Base-by-base conservation (phyloP, 2,888 invertebrate genomes). In the Ischnura elegans region DNA sequence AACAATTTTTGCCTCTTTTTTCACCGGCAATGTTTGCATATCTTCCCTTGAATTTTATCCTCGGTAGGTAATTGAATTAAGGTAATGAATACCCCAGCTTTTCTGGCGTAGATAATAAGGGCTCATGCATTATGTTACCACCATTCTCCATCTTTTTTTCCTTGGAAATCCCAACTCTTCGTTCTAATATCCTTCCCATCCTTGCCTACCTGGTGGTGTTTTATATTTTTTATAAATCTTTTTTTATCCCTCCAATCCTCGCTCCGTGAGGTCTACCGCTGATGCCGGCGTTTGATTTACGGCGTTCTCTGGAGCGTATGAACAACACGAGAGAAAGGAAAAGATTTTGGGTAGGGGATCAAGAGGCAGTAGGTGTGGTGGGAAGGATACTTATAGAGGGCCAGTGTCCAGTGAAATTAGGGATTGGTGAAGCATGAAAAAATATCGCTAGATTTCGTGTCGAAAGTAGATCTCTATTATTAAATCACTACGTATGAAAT, bases 181-280 rank as follows among this genome's bases (percentile, higher is more conserved):
- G 3, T 0, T 36, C 76, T 36, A 16, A 36, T 51, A 19, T 55
- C 87, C 55, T 4, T 13, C 86, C 86, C 6, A n/a, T 25, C 45
- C 86, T 25, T n/a, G n/a, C 61, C 87, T 42, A 25, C 25, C 42
- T 66, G 25, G 45, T 51, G 51, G 51, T n/a, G n/a, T 51, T 51
- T 51, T 19, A 51, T 51, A 19, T 51, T 51, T 51, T 51, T 6
- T 51, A 51, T 1, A 10, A 2, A 51, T 51, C 19, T 1, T 47
- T 61, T 61, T 90, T 86, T 76, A 66, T 90, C 55, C 43, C 66
- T 42, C 29, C 87, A 19, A 43, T 90, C 16, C 8, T 51, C 51
- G 19, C 90, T 61, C 61, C 66, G 90, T 66, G 90, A 90, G 66
- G 90, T 90, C 90, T 8, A 19, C 42, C n/a, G 42, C 36, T 66